phyloP scores from a whole-genome alignment of 2,113 vertebrate genomes.

The Xerus inauris region DNA sequence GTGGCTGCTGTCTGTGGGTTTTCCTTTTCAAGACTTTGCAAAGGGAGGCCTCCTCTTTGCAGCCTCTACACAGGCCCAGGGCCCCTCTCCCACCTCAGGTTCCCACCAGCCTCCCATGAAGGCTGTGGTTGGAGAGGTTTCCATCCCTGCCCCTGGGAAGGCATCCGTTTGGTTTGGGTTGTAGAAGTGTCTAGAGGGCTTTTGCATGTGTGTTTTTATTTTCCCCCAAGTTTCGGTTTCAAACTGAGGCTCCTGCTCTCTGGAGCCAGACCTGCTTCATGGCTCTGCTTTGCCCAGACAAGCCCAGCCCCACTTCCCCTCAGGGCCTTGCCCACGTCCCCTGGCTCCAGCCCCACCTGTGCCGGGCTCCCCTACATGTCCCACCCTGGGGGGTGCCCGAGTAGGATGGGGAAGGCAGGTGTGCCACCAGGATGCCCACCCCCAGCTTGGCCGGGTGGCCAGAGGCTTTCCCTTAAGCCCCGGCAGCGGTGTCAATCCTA shows the following conservation, averaged over 20 bases:
- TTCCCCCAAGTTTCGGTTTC: constrained; percentile 68
- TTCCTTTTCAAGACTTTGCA: neutral
- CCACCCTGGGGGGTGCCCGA: neutral
- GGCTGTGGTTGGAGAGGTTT: neutral
- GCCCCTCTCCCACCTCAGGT: neutral
- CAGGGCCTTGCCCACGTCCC: neutral
- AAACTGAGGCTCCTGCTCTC: neutral
- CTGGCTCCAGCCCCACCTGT: neutral
- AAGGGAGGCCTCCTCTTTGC: neutral
- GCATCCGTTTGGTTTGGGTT: neutral
- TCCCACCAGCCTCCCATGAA: neutral
- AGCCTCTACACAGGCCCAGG: neutral
- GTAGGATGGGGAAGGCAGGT: neutral
- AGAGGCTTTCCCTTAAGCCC: neutral
- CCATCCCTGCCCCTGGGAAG: neutral
- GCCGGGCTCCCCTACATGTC: neutral
- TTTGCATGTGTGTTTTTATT: neutral
- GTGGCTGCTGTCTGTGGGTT: accelerated
- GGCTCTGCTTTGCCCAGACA: constrained; percentile 63
- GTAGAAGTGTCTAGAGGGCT: neutral
- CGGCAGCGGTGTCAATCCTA: neutral
- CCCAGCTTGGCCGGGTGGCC: neutral
- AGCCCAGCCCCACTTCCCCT: constrained; percentile 8
- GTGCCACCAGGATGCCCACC: neutral
- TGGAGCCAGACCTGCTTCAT: neutral